These are phyloP conservation scores for Sarotherodon lohbergeri DNA, from an alignment of 2,113 vertebrate genomes.

Conservation along the genomic window DNA sequence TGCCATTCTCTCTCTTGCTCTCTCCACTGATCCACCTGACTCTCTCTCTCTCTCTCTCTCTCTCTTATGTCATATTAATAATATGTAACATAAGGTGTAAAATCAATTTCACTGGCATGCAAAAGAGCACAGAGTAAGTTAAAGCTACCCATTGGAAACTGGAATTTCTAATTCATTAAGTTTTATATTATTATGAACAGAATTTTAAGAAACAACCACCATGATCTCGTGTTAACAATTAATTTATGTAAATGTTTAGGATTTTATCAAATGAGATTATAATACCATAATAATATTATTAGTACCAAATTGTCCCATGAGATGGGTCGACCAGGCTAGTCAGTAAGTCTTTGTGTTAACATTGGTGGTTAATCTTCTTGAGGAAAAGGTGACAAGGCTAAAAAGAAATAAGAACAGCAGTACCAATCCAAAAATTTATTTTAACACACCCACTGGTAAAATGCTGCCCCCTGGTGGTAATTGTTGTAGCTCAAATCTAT, in stretches of 20 bases:
- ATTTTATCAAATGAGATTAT: background rate
- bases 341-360: background rate
- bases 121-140: background rate
- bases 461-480: background rate
- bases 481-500: background rate
- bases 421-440: background rate
- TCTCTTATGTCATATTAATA: background rate
- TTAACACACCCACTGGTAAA: background rate
- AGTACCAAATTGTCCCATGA: background rate
- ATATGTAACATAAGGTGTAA: background rate
- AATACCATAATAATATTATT: background rate
- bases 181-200: background rate
- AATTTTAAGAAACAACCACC: background rate
- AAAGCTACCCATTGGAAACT: background rate
- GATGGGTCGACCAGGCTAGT: background rate
- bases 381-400: background rate
- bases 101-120: background rate
- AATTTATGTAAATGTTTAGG: background rate
- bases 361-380: background rate
- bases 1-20: background rate
- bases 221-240: accelerated
- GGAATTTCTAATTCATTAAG: background rate
- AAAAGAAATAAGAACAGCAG: background rate
- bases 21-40: background rate
- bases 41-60: background rate